phyloP scores from a whole-genome alignment of 2,888 invertebrate genomes.

The Drosophila nigritarsus region DNA sequence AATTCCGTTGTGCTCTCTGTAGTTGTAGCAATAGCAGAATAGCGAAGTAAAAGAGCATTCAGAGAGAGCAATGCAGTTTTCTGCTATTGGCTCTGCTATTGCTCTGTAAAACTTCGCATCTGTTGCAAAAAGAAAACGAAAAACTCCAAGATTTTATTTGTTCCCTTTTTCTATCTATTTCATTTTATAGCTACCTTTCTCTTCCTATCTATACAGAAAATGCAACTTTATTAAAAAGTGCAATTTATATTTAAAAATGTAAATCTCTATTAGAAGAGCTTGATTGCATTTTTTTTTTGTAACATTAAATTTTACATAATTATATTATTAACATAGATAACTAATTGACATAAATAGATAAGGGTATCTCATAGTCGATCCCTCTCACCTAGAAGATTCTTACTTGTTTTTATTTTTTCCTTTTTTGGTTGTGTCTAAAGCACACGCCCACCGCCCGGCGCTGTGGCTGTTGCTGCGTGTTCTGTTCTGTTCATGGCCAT shows the following conservation, averaged over 20 bases:
- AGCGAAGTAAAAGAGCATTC: too few species aligned
- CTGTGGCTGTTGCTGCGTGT: constrained; percentile 18
- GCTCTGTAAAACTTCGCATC: too few species aligned
- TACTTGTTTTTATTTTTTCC: background rate
- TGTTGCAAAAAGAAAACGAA: too few species aligned
- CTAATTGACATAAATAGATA: background rate
- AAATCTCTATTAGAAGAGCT: background rate
- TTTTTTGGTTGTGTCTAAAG: constrained; percentile 23
- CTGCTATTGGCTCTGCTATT: too few species aligned
- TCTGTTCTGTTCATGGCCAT: constrained; percentile 61
- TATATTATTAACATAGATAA: background rate
- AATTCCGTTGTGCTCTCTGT: too few species aligned
- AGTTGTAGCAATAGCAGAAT: too few species aligned
- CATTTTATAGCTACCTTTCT: background rate
- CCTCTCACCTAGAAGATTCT: constrained; percentile 3
- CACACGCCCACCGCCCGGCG: constrained; percentile 54
- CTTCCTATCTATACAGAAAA: background rate
- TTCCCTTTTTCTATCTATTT: background rate
- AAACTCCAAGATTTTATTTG: background rate
- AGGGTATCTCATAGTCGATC: background rate
- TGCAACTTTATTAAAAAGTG: background rate
- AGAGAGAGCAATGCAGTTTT: too few species aligned
- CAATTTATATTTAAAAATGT: background rate
- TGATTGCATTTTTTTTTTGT: background rate
- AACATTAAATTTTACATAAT: background rate